Evolutionary conservation across 2,888 invertebrate genomes (phyloP).

Genomic region (Merodon equestris): DNA sequence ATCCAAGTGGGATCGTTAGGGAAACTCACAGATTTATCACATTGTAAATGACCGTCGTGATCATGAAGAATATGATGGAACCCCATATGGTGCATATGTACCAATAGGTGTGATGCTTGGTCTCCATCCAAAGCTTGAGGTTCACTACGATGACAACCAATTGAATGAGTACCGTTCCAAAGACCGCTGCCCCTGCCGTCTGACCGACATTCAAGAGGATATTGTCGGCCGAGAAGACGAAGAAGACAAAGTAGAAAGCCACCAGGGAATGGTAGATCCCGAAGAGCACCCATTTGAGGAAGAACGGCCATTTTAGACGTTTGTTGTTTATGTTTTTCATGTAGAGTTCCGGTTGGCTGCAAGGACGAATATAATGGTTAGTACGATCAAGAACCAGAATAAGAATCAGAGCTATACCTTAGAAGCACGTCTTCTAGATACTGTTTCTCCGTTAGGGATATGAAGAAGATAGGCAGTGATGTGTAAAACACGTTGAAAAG

Average conservation of each 20-base stretch:
- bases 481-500: conserved; percentile 88
- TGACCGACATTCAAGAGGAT: conserved; percentile 80
- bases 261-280: conserved; percentile 84
- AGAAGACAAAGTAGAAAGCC: conserved; percentile 81
- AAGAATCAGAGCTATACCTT: conserved; percentile 76
- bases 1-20: too few species aligned
- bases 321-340: conserved; percentile 82
- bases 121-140: conserved; percentile 83
- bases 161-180: conserved; percentile 83
- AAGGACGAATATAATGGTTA: conserved; percentile 70
- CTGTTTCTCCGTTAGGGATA: conserved; percentile 88
- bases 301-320: conserved; percentile 82
- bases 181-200: conserved; percentile 81
- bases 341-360: conserved; percentile 85
- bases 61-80: conserved; percentile 81
- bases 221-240: conserved; percentile 79
- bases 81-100: conserved; percentile 80
- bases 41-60: conserved; percentile 81
- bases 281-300: conserved; percentile 82
- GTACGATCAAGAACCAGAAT: too few species aligned
- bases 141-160: conserved; percentile 81
- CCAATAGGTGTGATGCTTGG: conserved; percentile 81
- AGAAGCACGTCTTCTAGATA: conserved; percentile 81
- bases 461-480: conserved; percentile 85
- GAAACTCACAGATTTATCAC: conserved; percentile 81